Percentiles rank a stretch among this genome's conserved stretches.
phyloP scores from a whole-genome alignment of 2,113 vertebrate species.

The Ceyx melanurus region DNA sequence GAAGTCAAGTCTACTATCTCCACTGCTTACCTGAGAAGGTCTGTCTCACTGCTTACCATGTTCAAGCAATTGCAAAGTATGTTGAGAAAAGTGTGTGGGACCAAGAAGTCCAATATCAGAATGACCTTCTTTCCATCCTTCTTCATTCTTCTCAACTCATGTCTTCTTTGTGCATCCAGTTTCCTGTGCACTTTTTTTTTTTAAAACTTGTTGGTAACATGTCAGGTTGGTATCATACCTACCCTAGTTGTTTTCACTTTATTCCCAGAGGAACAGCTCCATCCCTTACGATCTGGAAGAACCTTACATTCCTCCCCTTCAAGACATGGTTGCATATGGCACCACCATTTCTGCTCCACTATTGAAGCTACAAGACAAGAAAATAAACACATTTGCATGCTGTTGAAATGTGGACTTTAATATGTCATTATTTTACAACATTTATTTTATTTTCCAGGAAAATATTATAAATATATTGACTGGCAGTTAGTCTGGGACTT shows the following conservation, averaged over 20 bases:
- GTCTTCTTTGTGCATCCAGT: not conserved
- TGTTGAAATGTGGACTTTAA: not conserved
- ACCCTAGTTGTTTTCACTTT: slow-evolving; percentile 99
- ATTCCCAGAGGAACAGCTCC: slow-evolving; percentile 96
- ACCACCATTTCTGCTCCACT: slow-evolving; percentile 99
- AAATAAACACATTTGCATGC: not conserved
- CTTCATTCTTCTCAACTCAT: not conserved
- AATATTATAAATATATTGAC: not conserved
- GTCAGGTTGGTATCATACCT: slow-evolving; percentile 55
- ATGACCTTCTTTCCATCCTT: not conserved
- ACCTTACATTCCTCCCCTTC: slow-evolving; percentile 98
- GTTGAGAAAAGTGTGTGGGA: not conserved
- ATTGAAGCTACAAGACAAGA: slow-evolving; percentile 85
- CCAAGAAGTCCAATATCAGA: not conserved
- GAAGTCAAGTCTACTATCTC: not conserved
- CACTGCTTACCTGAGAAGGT: slow-evolving; percentile 46
- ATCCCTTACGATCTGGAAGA: slow-evolving; percentile 95
- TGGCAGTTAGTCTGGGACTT: not conserved
- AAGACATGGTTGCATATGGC: slow-evolving; percentile 97
- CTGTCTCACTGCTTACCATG: slow-evolving; percentile 9
- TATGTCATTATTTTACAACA: not conserved
- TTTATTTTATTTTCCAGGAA: not conserved
- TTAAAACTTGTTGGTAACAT: not conserved
- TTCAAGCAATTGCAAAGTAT: not conserved
- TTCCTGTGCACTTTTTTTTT: not conserved